Conservation (phyloP, 2,113 vertebrate species). For the Egretta garzetta region DNA sequence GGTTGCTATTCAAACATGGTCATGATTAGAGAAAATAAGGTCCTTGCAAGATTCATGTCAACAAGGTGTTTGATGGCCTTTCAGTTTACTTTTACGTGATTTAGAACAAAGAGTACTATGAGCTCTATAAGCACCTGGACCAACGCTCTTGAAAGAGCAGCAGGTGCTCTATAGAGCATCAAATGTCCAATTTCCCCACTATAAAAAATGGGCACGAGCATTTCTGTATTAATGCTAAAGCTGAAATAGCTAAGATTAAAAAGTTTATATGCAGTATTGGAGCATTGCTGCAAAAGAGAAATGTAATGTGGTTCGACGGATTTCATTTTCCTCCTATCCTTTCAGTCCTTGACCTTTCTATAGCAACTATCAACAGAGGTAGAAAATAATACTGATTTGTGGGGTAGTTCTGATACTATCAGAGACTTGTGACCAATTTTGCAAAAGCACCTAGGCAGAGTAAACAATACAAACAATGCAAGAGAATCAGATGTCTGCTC, state of each 20-base stretch:
- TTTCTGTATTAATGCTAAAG: conserved; percentile 2
- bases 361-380: neutral
- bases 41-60: neutral
- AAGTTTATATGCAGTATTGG: neutral
- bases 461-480: neutral
- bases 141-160: neutral
- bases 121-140: neutral
- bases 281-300: neutral
- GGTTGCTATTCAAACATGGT: neutral
- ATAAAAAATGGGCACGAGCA: neutral
- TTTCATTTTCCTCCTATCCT: neutral
- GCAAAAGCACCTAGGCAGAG: neutral
- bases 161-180: neutral
- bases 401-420: neutral
- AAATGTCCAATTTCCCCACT: neutral
- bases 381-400: neutral
- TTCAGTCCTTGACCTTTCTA: conserved; percentile 33
- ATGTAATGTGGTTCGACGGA: neutral
- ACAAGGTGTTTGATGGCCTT: neutral
- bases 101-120: neutral
- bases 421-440: neutral
- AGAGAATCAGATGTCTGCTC: neutral
- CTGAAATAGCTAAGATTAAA: neutral
- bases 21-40: neutral
- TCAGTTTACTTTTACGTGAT: neutral